Evolutionary conservation across 2,113 vertebrate species (phyloP), one percentile per base, ranked within the genome.

Genomic region (Corythoichthys intestinalis): DNA sequence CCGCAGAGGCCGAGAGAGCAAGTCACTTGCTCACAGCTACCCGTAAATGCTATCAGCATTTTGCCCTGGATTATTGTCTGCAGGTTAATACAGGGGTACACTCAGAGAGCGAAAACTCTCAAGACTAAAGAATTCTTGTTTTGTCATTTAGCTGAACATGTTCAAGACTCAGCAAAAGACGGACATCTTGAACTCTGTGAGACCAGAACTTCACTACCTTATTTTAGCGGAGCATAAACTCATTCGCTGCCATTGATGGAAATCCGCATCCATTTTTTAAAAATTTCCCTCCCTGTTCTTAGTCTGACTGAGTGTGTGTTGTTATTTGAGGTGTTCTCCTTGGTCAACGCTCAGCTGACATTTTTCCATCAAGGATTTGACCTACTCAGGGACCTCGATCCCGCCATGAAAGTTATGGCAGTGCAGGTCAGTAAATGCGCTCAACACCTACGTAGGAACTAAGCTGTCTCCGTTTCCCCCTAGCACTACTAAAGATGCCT

Each of bases 341-440:
- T 90, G 68, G 88, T 92, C 70, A 90, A 92, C 14, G 91, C 91
- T 67, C 91, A 93, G 86, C 87, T 89, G 86, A 93, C 92, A 34
- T 93, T 93, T 84, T 93, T 92, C 74, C 92, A 93, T 65, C 92
- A 93, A 71, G 92, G 92, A 53, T 93, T 88, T 48, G 92, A 93
- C 75, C 83, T 93, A 15, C 83, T 93, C 38, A 74, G 80, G 61
- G 91, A 93, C 71, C 83, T 93, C 44, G 90, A 93, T 53, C 91
- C 91, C 44, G 85, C 83, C 41, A 89, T 91, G 88, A 93, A 91
- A 62, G 89, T 74, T 17, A 92, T 91, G 91, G 91, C 81, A 6
- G 54, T 64, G 0, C 89, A 92, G 89, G 92, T 50, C 4, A 20
- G 56, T 15, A 7, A 15, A 61, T 14, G 37, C 39, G 28, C 17